Conservation (phyloP, 2,113 vertebrate genomes). For the Podilymbus podiceps region DNA sequence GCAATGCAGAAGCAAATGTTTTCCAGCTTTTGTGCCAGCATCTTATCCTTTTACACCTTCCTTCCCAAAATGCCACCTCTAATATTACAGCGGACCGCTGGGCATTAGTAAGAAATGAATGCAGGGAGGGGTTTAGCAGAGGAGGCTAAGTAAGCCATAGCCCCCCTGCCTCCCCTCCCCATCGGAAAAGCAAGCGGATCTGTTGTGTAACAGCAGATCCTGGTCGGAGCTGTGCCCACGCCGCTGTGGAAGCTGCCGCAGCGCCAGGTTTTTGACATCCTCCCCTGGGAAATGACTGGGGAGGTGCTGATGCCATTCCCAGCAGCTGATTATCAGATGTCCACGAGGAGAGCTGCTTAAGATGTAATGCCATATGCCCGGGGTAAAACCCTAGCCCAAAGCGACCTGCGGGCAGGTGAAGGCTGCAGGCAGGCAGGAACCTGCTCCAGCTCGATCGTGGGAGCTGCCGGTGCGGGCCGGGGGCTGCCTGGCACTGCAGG, state of each 20-base stretch:
- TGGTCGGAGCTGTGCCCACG: background rate
- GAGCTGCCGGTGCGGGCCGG: rapidly evolving
- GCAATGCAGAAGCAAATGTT: background rate
- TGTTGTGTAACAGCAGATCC: background rate
- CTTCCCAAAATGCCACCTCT: background rate
- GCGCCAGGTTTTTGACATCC: background rate
- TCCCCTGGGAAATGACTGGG: background rate
- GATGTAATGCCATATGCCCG: background rate
- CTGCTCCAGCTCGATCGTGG: background rate
- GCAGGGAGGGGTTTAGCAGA: background rate
- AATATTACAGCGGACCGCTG: background rate
- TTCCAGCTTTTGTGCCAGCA: background rate
- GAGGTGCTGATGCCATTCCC: background rate
- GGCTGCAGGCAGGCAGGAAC: background rate
- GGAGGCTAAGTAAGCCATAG: background rate
- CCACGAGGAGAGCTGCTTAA: background rate
- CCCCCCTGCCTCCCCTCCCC: rapidly evolving
- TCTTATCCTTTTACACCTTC: background rate
- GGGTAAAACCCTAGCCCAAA: background rate
- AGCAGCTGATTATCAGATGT: background rate
- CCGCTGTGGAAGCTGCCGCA: background rate
- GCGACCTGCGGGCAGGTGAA: rapidly evolving
- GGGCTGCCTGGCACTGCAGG: rapidly evolving
- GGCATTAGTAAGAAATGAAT: background rate
- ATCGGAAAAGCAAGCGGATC: rapidly evolving